These are phyloP conservation scores for Ursus arctos DNA, from an alignment of 2,113 vertebrate genomes.

Conservation along the genomic window DNA sequence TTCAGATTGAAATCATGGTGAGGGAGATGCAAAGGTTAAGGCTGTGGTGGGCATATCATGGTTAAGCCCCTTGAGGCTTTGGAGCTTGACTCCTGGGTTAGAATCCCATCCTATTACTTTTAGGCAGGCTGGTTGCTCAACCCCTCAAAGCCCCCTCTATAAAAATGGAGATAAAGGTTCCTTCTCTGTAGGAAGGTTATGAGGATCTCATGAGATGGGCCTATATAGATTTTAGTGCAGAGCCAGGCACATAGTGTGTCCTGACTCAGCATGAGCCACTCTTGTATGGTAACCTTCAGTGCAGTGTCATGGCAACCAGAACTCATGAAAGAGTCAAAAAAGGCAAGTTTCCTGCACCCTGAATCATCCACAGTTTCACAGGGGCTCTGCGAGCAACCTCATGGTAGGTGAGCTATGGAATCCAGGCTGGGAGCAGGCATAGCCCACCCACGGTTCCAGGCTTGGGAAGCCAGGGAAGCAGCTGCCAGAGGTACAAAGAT, in stretches of 20 bases:
- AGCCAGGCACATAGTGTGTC: background rate
- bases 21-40: background rate
- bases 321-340: background rate
- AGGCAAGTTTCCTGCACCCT: background rate
- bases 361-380: slow-evolving; percentile 17
- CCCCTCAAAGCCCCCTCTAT: background rate
- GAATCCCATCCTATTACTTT: background rate
- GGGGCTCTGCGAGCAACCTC: background rate
- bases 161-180: background rate
- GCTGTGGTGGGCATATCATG: no score
- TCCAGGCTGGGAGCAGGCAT: background rate
- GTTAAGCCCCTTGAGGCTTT: background rate
- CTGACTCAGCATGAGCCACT: background rate
- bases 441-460: background rate
- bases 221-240: background rate
- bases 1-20: background rate
- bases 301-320: background rate
- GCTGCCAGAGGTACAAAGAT: background rate
- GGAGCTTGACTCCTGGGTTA: background rate
- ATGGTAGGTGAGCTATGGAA: background rate
- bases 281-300: background rate
- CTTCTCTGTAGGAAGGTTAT: background rate
- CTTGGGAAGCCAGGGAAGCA: background rate
- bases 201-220: background rate
- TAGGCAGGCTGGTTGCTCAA: background rate